Conservation (phyloP, 2,113 vertebrate species). For the Oryzias curvinotus region DNA sequence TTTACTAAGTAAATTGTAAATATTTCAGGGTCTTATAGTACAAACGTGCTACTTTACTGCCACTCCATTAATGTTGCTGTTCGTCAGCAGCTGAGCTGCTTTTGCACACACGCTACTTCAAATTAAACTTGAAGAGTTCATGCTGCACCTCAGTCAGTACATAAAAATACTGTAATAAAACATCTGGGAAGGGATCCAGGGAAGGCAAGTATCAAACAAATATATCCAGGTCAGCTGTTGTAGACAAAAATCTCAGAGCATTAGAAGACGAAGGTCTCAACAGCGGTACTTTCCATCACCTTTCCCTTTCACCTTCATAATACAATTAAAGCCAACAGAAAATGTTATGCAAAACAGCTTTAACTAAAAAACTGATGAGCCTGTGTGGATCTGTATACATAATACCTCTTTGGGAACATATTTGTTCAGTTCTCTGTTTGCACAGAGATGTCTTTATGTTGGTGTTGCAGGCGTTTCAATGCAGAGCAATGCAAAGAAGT, state of each 20-base stretch:
- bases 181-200: not conserved
- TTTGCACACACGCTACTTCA: slow-evolving; percentile 10
- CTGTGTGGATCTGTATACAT: not conserved
- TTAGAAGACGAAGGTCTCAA: slow-evolving; percentile 1
- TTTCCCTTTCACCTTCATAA: not conserved
- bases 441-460: not conserved
- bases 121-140: not conserved
- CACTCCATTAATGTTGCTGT: not conserved
- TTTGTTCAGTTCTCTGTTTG: not conserved
- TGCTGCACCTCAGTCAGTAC: not conserved
- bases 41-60: not conserved
- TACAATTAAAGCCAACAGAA: slow-evolving; percentile 24
- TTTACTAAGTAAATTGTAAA: not conserved
- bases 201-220: slow-evolving; percentile 27
- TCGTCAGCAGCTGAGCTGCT: not conserved
- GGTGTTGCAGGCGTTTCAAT: not conserved
- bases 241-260: slow-evolving; percentile 10
- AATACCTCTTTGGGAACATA: not conserved
- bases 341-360: slow-evolving; percentile 51
- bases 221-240: not conserved
- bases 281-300: slow-evolving; percentile 11
- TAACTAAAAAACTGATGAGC: not conserved
- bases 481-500: not conserved
- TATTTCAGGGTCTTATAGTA: not conserved
- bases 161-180: not conserved